Conservation (phyloP, 2,888 invertebrate genomes). For the Opisthograptis luteolata region DNA sequence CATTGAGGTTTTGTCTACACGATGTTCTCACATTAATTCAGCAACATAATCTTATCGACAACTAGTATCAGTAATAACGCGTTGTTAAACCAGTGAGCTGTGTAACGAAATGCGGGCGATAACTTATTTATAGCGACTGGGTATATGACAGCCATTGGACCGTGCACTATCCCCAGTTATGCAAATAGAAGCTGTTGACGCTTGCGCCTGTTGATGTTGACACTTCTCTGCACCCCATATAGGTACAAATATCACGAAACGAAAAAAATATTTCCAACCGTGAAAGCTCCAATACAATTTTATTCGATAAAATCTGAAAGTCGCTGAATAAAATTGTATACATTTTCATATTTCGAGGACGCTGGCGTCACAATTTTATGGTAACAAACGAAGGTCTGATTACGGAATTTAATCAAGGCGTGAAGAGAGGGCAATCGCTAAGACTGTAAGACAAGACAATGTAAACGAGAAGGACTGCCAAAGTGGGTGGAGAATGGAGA, state of each 20-base stretch:
- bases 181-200: conserved; percentile 55
- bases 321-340: conserved; percentile 10
- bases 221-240: conserved; percentile 41
- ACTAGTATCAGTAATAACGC: conserved; percentile 27
- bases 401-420: conserved; percentile 29
- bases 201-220: conserved; percentile 38
- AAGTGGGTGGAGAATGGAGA: not conserved
- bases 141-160: conserved; percentile 45
- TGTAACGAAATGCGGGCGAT: conserved; percentile 41
- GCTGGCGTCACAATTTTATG: conserved; percentile 20
- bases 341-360: conserved; percentile 4
- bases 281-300: not conserved
- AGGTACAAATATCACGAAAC: conserved; percentile 10
- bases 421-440: conserved; percentile 23
- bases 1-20: too few relatives aligned
- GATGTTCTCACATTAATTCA: conserved; percentile 3
- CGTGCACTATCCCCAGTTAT: conserved; percentile 49
- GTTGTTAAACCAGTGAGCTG: conserved; percentile 46
- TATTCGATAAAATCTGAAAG: conserved; percentile 11
- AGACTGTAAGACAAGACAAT: conserved; percentile 13
- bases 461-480: not conserved
- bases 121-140: conserved; percentile 44
- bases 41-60: conserved; percentile 8
- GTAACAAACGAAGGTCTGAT: conserved; percentile 30
- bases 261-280: not conserved